Evolutionary conservation across 2,888 invertebrate genomes (phyloP).

Genomic region (Diogma glabrata): DNA sequence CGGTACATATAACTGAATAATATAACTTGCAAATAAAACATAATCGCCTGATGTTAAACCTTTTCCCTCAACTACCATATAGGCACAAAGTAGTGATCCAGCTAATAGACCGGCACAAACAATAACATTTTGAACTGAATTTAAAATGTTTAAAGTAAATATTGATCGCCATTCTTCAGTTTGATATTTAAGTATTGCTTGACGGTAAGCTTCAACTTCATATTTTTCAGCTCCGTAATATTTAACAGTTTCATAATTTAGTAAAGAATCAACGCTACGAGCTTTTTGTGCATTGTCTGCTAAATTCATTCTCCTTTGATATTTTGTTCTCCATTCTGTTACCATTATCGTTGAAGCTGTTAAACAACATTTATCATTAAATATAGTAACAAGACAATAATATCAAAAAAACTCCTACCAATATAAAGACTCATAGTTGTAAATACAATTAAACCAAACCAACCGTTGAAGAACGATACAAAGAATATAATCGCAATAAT

Average conservation of each 20-base stretch:
- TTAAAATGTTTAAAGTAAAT: slow-evolving; percentile 78
- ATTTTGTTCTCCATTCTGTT: slow-evolving; percentile 98
- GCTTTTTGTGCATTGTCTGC: slow-evolving; percentile 89
- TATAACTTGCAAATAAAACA: slow-evolving; percentile 88
- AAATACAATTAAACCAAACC: slow-evolving; percentile 94
- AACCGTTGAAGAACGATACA: slow-evolving; percentile 73
- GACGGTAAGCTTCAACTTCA: slow-evolving; percentile 75
- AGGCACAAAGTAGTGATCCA: slow-evolving; percentile 81
- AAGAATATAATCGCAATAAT: slow-evolving; percentile 85
- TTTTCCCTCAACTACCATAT: slow-evolving; percentile 61
- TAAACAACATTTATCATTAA: slow-evolving; percentile 21
- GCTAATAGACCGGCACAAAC: slow-evolving; percentile 75
- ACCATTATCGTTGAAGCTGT: slow-evolving; percentile 72
- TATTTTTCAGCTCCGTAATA: slow-evolving; percentile 92
- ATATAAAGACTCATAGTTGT: slow-evolving; percentile 87
- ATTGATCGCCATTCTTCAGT: slow-evolving; percentile 82
- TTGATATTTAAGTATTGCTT: slow-evolving; percentile 78
- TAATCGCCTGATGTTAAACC: slow-evolving; percentile 87
- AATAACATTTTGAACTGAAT: slow-evolving; percentile 82
- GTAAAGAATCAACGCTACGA: slow-evolving; percentile 85
- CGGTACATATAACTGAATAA: slow-evolving; percentile 89
- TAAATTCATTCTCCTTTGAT: slow-evolving; percentile 83
- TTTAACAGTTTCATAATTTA: slow-evolving; percentile 98
- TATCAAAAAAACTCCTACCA: slow-evolving; percentile 45
- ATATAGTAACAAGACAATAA: slow-evolving; percentile 10